Conservation (phyloP, 2,113 vertebrate genomes). For the Paramisgurnus dabryanus region DNA sequence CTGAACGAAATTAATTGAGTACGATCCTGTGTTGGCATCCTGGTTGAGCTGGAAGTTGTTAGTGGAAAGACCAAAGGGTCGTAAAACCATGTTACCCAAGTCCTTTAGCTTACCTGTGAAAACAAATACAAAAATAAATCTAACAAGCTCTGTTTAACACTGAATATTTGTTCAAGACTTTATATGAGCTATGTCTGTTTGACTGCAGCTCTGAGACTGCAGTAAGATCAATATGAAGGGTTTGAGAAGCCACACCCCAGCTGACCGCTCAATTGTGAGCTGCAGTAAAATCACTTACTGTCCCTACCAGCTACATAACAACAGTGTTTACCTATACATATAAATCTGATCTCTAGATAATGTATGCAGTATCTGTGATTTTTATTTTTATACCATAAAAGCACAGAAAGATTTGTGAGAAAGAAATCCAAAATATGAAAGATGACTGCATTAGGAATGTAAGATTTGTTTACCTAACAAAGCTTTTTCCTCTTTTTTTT, state of each 20-base stretch:
- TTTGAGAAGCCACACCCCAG: slow-evolving; percentile 28
- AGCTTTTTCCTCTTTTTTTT: no score
- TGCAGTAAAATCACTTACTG: neutral
- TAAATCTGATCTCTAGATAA: neutral
- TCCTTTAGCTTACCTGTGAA: slow-evolving; percentile 92
- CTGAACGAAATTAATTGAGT: slow-evolving; percentile 96
- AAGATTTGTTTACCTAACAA: no score
- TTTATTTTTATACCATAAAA: neutral
- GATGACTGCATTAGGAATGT: no score
- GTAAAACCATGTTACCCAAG: slow-evolving; percentile 91
- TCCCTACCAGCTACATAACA: neutral
- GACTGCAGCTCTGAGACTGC: slow-evolving; percentile 39
- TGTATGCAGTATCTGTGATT: neutral
- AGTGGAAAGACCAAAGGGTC: slow-evolving; percentile 95
- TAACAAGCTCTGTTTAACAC: neutral
- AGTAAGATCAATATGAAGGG: slow-evolving; percentile 49
- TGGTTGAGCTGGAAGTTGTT: slow-evolving; percentile 96
- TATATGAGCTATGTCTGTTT: neutral
- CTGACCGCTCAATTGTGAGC: neutral
- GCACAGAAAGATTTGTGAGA: neutral
- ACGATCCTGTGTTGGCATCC: slow-evolving; percentile 86
- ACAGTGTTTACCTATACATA: neutral
- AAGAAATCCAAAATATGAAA: no score
- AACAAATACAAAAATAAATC: slow-evolving; percentile 48
- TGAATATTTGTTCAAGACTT: neutral